Percentiles rank a stretch among this genome's conserved stretches.
Evolutionary conservation across 1,140 invertebrate species (phyloP).

Genomic region (Thaumetopoea pityocampa): DNA sequence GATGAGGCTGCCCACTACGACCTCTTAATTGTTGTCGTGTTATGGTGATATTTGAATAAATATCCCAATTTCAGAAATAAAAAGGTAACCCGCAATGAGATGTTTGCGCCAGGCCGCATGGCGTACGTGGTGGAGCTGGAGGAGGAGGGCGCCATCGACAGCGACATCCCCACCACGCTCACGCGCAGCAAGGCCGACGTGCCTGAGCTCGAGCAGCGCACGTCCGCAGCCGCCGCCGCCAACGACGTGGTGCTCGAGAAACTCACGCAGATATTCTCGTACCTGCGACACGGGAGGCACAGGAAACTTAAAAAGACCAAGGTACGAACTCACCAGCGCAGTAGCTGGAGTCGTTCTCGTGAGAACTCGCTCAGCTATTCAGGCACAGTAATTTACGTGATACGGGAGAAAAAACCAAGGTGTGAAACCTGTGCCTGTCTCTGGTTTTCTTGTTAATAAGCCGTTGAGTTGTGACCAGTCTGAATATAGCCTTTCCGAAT

Average conservation of each 20-base stretch:
- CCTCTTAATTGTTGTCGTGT: too few species aligned
- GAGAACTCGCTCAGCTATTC: too few species aligned
- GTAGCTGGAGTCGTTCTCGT: too few species aligned
- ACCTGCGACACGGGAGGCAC: conserved; percentile 89
- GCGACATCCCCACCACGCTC: conserved; percentile 96
- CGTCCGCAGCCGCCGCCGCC: conserved; percentile 90
- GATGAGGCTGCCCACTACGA: too few species aligned
- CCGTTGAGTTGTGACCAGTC: too few species aligned
- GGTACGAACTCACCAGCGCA: too few species aligned
- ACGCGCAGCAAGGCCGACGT: conserved; percentile 97
- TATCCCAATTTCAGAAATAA: conserved; percentile 74
- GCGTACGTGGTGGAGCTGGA: conserved; percentile 97
- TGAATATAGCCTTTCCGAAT: too few species aligned
- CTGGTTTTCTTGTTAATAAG: too few species aligned
- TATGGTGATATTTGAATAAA: conserved; percentile 1
- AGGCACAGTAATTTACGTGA: too few species aligned
- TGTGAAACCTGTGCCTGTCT: too few species aligned
- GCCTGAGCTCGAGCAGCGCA: conserved; percentile 79
- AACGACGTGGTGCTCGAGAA: conserved; percentile 99
- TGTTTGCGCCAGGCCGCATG: conserved; percentile 98
- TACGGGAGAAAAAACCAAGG: too few species aligned
- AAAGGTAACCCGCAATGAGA: conserved; percentile 89
- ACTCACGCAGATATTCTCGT: conserved; percentile 96
- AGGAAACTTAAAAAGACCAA: conserved; percentile 88
- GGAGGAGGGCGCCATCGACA: conserved; percentile 90